phyloP scores from a whole-genome alignment of 30 jellyfish, hydroid and myxozoan species.

The Aurelia sp. region DNA sequence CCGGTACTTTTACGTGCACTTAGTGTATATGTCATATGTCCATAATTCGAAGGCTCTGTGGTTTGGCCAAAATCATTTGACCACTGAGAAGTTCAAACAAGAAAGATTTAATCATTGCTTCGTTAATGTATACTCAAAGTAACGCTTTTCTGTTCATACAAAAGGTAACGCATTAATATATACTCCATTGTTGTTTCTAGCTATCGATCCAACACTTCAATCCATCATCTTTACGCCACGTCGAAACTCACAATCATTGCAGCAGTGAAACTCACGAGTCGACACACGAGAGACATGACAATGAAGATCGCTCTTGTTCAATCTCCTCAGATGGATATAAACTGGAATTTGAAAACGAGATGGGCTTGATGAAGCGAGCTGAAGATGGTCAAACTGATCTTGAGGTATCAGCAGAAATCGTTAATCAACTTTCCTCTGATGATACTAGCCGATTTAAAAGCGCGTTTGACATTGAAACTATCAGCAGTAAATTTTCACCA shows the following conservation, averaged over 20 bases:
- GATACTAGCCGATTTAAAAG: too few relatives aligned
- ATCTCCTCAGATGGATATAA: not conserved
- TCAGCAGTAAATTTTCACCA: too few relatives aligned
- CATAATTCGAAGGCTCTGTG: too few relatives aligned
- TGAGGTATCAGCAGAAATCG: not conserved
- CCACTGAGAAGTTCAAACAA: too few relatives aligned
- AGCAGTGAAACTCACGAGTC: not conserved
- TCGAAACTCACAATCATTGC: not conserved
- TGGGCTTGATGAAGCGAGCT: not conserved
- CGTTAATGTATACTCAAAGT: too few relatives aligned
- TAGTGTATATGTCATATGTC: too few relatives aligned
- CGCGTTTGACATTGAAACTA: too few relatives aligned
- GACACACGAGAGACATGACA: not conserved
- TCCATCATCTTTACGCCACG: conserved; percentile 29
- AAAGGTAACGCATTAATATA: too few relatives aligned
- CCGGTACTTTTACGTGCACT: too few relatives aligned
- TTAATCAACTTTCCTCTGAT: not conserved
- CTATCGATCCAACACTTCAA: conserved; percentile 48
- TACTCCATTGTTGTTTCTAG: conserved; percentile 1
- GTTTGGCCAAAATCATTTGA: too few relatives aligned
- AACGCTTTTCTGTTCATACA: too few relatives aligned
- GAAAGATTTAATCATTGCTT: too few relatives aligned
- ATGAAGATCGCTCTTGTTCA: not conserved
- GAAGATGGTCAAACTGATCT: not conserved
- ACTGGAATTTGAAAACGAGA: conserved; percentile 7